Evolutionary conservation across 2,113 vertebrate species (phyloP), one percentile per base, ranked within the genome.

Genomic region (Ceratotherium simum): DNA sequence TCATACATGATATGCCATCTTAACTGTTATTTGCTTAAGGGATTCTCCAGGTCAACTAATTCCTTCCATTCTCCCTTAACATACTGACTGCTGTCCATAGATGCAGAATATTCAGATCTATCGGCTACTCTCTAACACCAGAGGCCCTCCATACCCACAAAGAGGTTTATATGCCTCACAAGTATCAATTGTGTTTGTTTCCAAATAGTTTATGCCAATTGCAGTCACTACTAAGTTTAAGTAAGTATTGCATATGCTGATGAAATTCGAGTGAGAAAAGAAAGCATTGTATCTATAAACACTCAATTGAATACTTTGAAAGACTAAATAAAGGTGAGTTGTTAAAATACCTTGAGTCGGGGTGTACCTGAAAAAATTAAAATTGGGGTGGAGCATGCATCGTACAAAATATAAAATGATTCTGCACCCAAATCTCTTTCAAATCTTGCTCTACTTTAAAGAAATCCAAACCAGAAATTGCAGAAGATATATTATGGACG

Each of bases 341-440:
- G n/a, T 72, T 70, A 90, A 97, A 89, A 48, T 76, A 29, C 9
- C 46, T 81, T 85, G 36, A 85, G 65, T 88, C 78, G 54, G 4
- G 6, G 6, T 56, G 16, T 93, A 36, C 31, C 60, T 79, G 54
- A 93, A 78, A 62, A 25, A 85, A 81, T 70, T 62, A 33, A 79
- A 54, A 3, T 29, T 82, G 20, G 29, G 14, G 0, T 78, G 0
- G 16, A 9, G 1, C 79, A 64, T 1, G 0, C 39, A 87, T 7
- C 12, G 21, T 54, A 67, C 18, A 69, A 92, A 92, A 79, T 56
- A 54, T 42, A 46, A 95, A 65, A 76, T 54, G 23, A 65, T 56
- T 39, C 62, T 69, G 6, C 1, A 10, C 46, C 56, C 10, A 27
- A 33, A 67, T 42, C 6, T 70, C 54, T 89, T 84, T 82, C 11